Conservation (phyloP, 2,888 invertebrate species). For the Agrochola litura region DNA sequence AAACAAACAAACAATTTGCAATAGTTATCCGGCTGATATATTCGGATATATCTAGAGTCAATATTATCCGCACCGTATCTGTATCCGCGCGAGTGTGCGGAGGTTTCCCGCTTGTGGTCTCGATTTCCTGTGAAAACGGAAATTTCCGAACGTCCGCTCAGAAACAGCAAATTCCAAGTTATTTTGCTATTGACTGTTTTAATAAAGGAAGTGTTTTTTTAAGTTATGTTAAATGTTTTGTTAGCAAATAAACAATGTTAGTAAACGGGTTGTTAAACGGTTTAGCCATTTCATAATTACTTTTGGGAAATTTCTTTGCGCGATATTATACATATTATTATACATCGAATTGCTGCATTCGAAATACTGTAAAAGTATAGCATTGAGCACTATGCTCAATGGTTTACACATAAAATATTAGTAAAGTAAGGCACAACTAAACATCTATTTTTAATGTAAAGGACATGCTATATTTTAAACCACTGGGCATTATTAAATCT, state of each 20-base stretch:
- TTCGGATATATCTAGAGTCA: conserved; percentile 45
- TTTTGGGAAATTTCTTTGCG: too few relatives aligned
- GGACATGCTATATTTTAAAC: too few relatives aligned
- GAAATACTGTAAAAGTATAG: too few relatives aligned
- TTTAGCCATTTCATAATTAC: background rate
- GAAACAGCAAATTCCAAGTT: conserved; percentile 70
- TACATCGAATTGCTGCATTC: too few relatives aligned
- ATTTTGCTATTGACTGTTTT: conserved; percentile 59
- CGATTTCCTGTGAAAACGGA: conserved; percentile 80
- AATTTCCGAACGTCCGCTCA: conserved; percentile 75
- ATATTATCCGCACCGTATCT: conserved; percentile 53
- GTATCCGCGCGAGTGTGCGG: conserved; percentile 66
- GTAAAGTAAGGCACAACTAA: too few relatives aligned
- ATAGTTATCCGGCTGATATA: conserved; percentile 32
- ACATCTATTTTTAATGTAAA: too few relatives aligned
- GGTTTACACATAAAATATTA: too few relatives aligned
- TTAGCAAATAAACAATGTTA: background rate
- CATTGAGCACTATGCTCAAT: too few relatives aligned
- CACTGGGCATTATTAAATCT: too few relatives aligned
- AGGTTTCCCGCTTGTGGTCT: conserved; percentile 74
- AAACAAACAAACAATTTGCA: conserved; percentile 39
- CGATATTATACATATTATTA: too few relatives aligned
- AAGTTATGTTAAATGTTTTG: background rate
- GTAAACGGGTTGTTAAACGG: too few relatives aligned
- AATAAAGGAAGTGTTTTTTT: conserved; percentile 26